phyloP scores from a whole-genome alignment of 2,797 vertebrate species.

The Hoplostethus atlanticus region DNA sequence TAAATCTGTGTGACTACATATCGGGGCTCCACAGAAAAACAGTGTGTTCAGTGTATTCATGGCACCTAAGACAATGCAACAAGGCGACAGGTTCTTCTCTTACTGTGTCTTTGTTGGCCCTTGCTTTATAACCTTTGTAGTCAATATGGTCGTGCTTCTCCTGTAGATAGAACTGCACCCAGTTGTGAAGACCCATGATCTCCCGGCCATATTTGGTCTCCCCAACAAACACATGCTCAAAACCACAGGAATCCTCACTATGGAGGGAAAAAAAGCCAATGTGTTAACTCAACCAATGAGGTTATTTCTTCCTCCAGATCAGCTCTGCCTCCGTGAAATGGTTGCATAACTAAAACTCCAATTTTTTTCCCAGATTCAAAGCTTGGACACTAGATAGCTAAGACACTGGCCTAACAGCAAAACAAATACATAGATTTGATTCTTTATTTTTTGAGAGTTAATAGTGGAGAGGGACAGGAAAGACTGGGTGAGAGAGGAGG shows the following conservation, averaged over 20 bases:
- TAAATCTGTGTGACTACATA: neutral
- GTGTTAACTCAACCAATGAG: too few relatives aligned
- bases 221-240: constrained; percentile 91
- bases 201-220: constrained; percentile 83
- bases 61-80: neutral
- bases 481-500: too few relatives aligned
- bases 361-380: too few relatives aligned
- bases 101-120: constrained; percentile 83
- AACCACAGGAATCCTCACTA: constrained; percentile 89
- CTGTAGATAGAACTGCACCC: constrained; percentile 91
- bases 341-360: too few relatives aligned
- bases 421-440: neutral
- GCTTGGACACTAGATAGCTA: too few relatives aligned
- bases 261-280: neutral
- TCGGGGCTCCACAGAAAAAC: too few relatives aligned
- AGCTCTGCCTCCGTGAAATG: too few relatives aligned
- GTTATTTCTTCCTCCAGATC: too few relatives aligned
- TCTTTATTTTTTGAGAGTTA: neutral
- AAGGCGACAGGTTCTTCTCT: constrained; percentile 29
- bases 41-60: neutral
- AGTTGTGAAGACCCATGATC: constrained; percentile 90
- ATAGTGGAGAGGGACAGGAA: too few relatives aligned
- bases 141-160: constrained; percentile 84
- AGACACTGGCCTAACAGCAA: neutral
- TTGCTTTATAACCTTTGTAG: constrained; percentile 87